Percentiles rank a stretch among this genome's conserved stretches.
These are phyloP conservation scores for Lepilemur ruficaudatus DNA, from an alignment of 2,797 vertebrate genomes.

Conservation along the genomic window DNA sequence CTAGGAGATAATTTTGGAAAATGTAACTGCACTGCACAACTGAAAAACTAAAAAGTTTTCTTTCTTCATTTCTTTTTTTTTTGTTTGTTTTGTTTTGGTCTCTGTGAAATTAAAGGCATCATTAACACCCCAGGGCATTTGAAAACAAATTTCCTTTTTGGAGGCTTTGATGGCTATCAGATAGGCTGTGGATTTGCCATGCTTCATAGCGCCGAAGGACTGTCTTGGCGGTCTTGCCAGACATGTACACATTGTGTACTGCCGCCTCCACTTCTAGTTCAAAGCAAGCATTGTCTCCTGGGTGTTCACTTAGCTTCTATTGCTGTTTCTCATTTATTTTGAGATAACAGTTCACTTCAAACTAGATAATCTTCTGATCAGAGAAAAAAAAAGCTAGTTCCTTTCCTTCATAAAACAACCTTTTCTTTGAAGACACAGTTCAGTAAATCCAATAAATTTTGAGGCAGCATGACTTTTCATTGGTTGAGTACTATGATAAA, in stretches of 20 bases:
- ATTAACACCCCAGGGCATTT: not conserved
- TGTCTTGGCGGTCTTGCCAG: not conserved
- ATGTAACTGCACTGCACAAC: not conserved
- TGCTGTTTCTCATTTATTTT: slow-evolving; percentile 68
- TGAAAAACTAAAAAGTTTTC: slow-evolving; percentile 6
- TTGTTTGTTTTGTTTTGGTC: not conserved
- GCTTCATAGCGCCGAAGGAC: not conserved
- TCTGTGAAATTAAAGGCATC: slow-evolving; percentile 34
- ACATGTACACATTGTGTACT: not conserved
- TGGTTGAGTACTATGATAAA: slow-evolving; percentile 27
- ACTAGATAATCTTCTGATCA: slow-evolving; percentile 67
- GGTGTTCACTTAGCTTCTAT: slow-evolving; percentile 62
- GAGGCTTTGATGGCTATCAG: slow-evolving; percentile 8
- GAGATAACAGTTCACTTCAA: slow-evolving; percentile 72
- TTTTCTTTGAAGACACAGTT: slow-evolving; percentile 66
- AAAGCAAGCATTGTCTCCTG: slow-evolving; percentile 61
- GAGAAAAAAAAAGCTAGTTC: slow-evolving; percentile 12
- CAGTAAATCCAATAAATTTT: slow-evolving; percentile 56
- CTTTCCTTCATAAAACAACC: not conserved
- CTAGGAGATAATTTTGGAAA: not conserved
- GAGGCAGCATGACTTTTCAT: slow-evolving; percentile 48
- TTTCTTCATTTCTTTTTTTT: not conserved
- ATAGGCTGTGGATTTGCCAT: slow-evolving; percentile 31
- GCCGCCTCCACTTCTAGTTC: slow-evolving; percentile 47
- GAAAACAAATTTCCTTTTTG: slow-evolving; percentile 54